A percentile compares a stretch with the other conserved stretches of the same genome.
These are phyloP conservation scores for Saguinus imperator DNA, from an alignment of 2,113 vertebrate genomes.

Conservation along the genomic window DNA sequence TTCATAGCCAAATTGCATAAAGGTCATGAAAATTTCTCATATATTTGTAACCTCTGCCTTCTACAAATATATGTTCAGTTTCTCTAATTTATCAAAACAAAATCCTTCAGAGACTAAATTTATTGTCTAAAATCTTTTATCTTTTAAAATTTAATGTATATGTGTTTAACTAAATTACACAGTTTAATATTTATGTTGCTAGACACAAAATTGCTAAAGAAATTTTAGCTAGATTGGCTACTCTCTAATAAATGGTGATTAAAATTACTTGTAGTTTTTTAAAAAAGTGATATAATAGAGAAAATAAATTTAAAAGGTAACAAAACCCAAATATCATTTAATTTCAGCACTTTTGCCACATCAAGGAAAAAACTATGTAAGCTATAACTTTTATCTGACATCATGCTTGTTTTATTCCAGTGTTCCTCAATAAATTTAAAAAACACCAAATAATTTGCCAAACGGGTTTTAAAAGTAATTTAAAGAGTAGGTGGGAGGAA, in stretches of 20 bases:
- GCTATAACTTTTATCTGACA: background rate
- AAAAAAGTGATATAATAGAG: background rate
- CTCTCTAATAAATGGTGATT: background rate
- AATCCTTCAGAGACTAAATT: background rate
- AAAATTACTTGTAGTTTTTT: background rate
- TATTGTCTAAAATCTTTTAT: background rate
- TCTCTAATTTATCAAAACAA: background rate
- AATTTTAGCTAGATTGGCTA: background rate
- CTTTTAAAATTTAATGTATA: background rate
- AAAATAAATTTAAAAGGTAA: background rate
- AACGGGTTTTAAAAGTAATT: background rate
- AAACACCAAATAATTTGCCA: background rate
- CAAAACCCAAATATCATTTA: background rate
- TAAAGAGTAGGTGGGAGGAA: background rate
- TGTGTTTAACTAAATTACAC: background rate
- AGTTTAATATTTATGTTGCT: constrained; percentile 25
- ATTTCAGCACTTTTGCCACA: background rate
- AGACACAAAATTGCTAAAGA: background rate
- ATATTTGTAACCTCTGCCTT: background rate
- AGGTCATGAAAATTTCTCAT: background rate
- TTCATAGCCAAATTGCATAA: background rate
- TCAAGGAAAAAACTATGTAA: background rate
- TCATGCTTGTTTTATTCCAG: background rate
- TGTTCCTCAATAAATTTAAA: background rate
- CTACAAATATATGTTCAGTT: background rate